These are phyloP conservation scores for Oscheius sp. DNA, from an alignment of 2,888 invertebrate genomes.

Conservation along the genomic window DNA sequence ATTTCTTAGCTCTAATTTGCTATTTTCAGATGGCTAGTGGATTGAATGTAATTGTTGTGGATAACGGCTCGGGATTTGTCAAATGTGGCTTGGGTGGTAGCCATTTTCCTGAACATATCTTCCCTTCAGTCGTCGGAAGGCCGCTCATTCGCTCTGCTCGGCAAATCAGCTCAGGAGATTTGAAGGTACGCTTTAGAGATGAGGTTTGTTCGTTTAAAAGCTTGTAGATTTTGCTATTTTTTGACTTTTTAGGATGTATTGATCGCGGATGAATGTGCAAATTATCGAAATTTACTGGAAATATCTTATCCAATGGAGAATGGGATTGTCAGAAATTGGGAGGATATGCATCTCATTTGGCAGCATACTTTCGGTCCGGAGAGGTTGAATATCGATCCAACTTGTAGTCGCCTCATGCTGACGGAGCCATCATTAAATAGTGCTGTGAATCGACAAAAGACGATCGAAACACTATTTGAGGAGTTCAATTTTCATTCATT, in stretches of 20 bases:
- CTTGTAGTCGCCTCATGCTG: slow-evolving; percentile 78
- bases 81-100: slow-evolving; percentile 99
- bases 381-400: slow-evolving; percentile 93
- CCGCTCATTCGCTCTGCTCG: slow-evolving; percentile 79
- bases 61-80: slow-evolving; percentile 99
- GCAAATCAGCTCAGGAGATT: not conserved
- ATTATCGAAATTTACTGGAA: slow-evolving; percentile 76
- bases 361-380: slow-evolving; percentile 97
- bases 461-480: slow-evolving; percentile 74
- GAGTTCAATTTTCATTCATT: slow-evolving; percentile 74
- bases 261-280: slow-evolving; percentile 98
- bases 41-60: no score
- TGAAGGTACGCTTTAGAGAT: slow-evolving; percentile 1
- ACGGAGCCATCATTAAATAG: slow-evolving; percentile 99
- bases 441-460: slow-evolving; percentile 92
- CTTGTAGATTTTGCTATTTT: not conserved
- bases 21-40: no score
- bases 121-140: slow-evolving; percentile 97
- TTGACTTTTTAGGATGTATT: slow-evolving; percentile 85
- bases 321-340: slow-evolving; percentile 87
- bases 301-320: slow-evolving; percentile 99
- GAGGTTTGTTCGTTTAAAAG: no score
- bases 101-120: slow-evolving; percentile 97
- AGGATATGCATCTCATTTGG: slow-evolving; percentile 99
- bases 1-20: no score